These are phyloP conservation scores for Monopis laevigella DNA, from an alignment of 2,888 invertebrate genomes.

Conservation along the genomic window DNA sequence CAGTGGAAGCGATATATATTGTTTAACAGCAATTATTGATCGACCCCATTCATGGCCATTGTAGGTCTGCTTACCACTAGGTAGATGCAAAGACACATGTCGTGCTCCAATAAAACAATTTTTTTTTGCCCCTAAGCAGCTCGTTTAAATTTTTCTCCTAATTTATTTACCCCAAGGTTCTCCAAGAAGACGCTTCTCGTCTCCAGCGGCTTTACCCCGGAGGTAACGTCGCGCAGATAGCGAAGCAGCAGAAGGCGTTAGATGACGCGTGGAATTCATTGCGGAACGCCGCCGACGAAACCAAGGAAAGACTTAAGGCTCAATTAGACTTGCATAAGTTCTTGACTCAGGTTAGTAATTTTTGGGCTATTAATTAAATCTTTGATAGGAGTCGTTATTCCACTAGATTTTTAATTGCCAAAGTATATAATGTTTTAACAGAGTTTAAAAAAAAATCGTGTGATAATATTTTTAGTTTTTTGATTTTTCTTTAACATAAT, in stretches of 20 bases:
- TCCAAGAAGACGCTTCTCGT: constrained; percentile 92
- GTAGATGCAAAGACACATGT: too few species aligned
- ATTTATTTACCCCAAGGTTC: constrained; percentile 69
- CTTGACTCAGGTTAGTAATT: constrained; percentile 71
- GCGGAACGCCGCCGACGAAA: constrained; percentile 81
- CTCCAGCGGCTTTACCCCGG: constrained; percentile 91
- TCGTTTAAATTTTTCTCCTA: neutral
- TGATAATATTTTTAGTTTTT: too few species aligned
- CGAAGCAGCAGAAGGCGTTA: constrained; percentile 86
- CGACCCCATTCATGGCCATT: too few species aligned
- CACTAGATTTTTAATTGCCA: too few species aligned
- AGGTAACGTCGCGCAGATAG: constrained; percentile 89
- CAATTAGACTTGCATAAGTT: constrained; percentile 92
- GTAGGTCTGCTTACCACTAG: too few species aligned
- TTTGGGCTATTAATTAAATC: too few species aligned
- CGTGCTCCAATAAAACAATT: neutral
- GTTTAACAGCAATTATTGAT: too few species aligned
- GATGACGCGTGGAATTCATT: constrained; percentile 88
- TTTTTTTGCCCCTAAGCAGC: neutral
- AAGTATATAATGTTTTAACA: too few species aligned
- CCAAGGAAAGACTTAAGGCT: constrained; percentile 83
- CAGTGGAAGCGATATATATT: too few species aligned
- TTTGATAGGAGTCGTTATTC: too few species aligned
- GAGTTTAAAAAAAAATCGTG: too few species aligned
- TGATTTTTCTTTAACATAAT: too few species aligned